Evolutionary conservation across 2,797 vertebrate species (phyloP).

Genomic region (Alcedo quadribrachys): DNA sequence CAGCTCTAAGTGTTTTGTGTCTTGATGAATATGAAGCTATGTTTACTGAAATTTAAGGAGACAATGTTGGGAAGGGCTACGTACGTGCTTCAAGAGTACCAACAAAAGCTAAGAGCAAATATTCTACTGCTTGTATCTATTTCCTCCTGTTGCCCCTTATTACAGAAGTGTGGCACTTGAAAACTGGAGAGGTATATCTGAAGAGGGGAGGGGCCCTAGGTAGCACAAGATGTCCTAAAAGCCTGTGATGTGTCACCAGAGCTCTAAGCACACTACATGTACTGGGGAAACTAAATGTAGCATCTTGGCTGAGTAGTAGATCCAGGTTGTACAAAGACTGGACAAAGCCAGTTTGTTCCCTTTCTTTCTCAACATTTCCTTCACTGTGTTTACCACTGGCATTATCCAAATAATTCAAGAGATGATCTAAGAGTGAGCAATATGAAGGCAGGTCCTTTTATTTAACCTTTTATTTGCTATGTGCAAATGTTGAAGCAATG

Average conservation of each 20-base stretch:
- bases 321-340: neutral
- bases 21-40: neutral
- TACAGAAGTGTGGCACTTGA: neutral
- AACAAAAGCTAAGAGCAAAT: neutral
- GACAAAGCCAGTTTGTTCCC: conserved; percentile 5
- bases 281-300: neutral
- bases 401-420: neutral
- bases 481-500: conserved; percentile 11
- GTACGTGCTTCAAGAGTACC: neutral
- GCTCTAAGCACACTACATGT: neutral
- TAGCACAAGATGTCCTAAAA: neutral
- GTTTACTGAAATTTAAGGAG: neutral
- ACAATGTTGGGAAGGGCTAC: accelerated
- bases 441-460: neutral
- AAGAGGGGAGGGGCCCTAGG: neutral
- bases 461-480: conserved; percentile 37
- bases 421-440: conserved; percentile 35
- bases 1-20: neutral
- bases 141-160: neutral
- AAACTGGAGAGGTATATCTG: neutral
- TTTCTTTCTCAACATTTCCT: neutral
- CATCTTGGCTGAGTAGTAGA: neutral
- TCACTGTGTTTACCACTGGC: neutral
- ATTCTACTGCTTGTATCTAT: neutral
- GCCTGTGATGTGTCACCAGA: neutral